phyloP scores from a whole-genome alignment of 2,888 invertebrate species.

The Drosophila niveifrons region DNA sequence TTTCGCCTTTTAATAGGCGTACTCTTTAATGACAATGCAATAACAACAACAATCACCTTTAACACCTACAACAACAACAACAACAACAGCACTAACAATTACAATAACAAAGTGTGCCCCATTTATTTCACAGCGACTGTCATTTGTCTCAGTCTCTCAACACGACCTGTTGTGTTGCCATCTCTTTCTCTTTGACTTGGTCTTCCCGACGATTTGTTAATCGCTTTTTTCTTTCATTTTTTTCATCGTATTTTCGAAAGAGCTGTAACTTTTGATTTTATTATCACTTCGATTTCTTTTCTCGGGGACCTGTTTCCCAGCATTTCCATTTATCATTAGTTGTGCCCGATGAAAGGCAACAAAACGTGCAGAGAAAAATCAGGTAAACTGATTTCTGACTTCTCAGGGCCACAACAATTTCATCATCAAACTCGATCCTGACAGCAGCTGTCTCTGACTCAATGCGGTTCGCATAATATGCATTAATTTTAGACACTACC shows the following conservation, averaged over 20 bases:
- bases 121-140: slow-evolving; percentile 21
- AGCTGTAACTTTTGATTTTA: slow-evolving; percentile 36
- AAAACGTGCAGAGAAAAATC: neutral
- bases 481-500: neutral
- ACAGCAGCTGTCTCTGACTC: neutral
- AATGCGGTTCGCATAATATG: slow-evolving; percentile 1
- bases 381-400: neutral
- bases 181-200: slow-evolving; percentile 22
- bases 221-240: slow-evolving; percentile 10
- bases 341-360: neutral
- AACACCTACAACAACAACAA: slow-evolving; percentile 24
- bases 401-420: slow-evolving; percentile 5
- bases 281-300: slow-evolving; percentile 19
- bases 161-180: neutral
- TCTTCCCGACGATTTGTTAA: slow-evolving; percentile 28
- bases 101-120: slow-evolving; percentile 10
- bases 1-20: slow-evolving; percentile 38
- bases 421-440: neutral
- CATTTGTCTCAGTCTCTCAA: slow-evolving; percentile 9
- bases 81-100: slow-evolving; percentile 34
- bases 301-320: slow-evolving; percentile 16
- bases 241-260: slow-evolving; percentile 20
- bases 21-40: slow-evolving; percentile 61
- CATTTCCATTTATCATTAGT: slow-evolving; percentile 10
- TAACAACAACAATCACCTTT: slow-evolving; percentile 34